Evolutionary conservation across 1,140 invertebrate genomes (phyloP), one percentile per base, ranked within the genome.

Genomic region (Hydropsyche tenuis): DNA sequence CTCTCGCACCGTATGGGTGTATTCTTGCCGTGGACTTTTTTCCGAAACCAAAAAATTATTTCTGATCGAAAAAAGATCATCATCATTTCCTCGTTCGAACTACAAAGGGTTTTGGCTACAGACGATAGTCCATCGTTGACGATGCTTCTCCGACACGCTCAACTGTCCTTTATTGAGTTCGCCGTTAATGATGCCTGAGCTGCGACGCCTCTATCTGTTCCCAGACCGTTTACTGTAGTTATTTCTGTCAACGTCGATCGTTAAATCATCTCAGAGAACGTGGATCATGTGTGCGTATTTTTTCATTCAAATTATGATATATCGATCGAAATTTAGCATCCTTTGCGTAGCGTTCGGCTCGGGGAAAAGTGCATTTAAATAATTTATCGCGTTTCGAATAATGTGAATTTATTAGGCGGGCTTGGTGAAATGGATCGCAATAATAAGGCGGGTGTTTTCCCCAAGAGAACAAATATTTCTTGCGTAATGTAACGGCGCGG

Each of bases 381-480:
- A 70, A 70, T 70, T 70, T 70, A 70, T 70, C 51, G 68, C 68
- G 56, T 70, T 70, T 30, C 48, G 20, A 56, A 70, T 70, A 70
- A 70, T 70, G 48, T 56, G 68, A 70, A 70, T 70, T 70, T 70
- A 70, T 70, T 70, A 70, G 18, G 22, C 45, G 14, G 68, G 68
- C 68, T 37, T 9, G 30, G 46, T 25, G 68, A 70, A 70, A 70
- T 70, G 68, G 68, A 70, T 70, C 68, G 60, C 63, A 73, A 65
- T 65, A 69, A 56, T 75, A 53, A 65, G 73, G 22, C 63, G 30
- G n/a, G 53, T 2, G 37, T 42, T 11, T 14, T 16, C 73, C 68
- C 73, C 68, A 11, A 45, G 45, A 45, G 43, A 56, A 72, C 69
- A 27, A 72, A 69, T 72, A 75, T 72, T 72, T 72, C 69, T 75